Evolutionary conservation across 2,113 vertebrate genomes (phyloP), one percentile per base, ranked within the genome.

Genomic region (Thryonomys swinderianus): DNA sequence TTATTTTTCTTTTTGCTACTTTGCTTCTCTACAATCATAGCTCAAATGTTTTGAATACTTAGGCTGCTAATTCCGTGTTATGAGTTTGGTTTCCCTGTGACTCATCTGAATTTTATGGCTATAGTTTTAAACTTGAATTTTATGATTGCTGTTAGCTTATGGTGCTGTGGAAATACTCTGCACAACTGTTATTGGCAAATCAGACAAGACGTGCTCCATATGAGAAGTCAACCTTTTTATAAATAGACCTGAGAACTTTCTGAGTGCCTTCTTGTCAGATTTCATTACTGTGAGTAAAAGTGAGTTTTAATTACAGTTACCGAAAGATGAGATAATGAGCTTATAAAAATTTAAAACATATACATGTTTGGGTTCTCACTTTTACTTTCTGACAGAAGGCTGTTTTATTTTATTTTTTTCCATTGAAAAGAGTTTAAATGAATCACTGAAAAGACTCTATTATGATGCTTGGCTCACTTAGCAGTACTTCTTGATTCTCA

Each of bases 31-130:
- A 95, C 93, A 73, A 91, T 97, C 86, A 81, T 84, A 61, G 53
- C 64, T 80, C 95, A 97, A 98, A 64, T 96, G 92, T 86, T 94
- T 96, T 97, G 96, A 96, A 95, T 96, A 92, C 94, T 96, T 96
- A 97, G 18, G 3, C 96, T 95, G 89, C 95, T 97, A 89, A 97
- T 97, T 96, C 96, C 91, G 76, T 97, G 42, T 97, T 97, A 97
- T 85, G 94, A 98, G 96, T 96, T 95, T 95, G 86, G 92, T 89
- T 95, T 97, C 92, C 51, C 86, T 48, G 0, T 97, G 96, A 96
- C 93, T 98, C 97, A 93, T 86, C 87, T 6, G 3, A 79, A 97
- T 95, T 98, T 97, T 97, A 96, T 93, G 71, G 78, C 61, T 81
- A 82, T 83, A 1, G 91, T 89, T 96, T 96, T 89, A 94, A 91